phyloP scores from a whole-genome alignment of 2,888 invertebrate species.

The Heliothis peltigera region DNA sequence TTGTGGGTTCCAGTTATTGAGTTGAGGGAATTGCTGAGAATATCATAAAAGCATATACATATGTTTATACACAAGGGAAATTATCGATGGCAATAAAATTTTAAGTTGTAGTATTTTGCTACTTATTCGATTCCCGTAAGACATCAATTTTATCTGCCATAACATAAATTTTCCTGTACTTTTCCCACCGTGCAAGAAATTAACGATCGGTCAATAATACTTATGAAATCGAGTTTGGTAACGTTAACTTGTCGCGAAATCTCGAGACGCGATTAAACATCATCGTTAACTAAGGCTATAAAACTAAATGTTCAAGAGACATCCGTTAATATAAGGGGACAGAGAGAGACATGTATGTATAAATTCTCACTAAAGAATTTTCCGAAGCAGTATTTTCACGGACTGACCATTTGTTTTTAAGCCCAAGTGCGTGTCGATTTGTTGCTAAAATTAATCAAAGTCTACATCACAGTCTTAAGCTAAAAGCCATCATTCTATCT shows the following conservation, averaged over 20 bases:
- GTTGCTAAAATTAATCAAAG: constrained; percentile 21
- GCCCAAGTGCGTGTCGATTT: constrained; percentile 6
- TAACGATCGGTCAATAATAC: constrained; percentile 8
- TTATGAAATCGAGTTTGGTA: constrained; percentile 30
- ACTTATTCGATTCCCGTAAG: background rate
- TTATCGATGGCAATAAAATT: background rate
- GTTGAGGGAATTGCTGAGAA: constrained; percentile 20
- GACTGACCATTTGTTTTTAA: constrained; percentile 5
- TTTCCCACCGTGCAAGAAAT: background rate
- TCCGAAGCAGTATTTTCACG: constrained; percentile 35
- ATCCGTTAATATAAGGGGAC: constrained; percentile 58
- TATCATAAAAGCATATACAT: background rate
- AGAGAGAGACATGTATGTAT: too few species aligned
- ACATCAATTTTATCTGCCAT: background rate
- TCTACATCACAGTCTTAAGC: constrained; percentile 38
- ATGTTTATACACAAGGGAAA: background rate
- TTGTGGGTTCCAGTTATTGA: constrained; percentile 14
- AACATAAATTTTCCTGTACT: background rate
- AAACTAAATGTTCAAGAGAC: constrained; percentile 61
- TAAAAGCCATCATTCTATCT: constrained; percentile 49
- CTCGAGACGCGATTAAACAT: constrained; percentile 51
- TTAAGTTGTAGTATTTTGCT: background rate
- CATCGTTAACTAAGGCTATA: constrained; percentile 62
- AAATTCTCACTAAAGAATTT: constrained; percentile 38
- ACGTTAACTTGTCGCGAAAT: constrained; percentile 33